Percentiles rank a stretch among this genome's conserved stretches.
These are phyloP conservation scores for Cherax quadricarinatus DNA, from an alignment of 1,140 invertebrate species.

Conservation along the genomic window DNA sequence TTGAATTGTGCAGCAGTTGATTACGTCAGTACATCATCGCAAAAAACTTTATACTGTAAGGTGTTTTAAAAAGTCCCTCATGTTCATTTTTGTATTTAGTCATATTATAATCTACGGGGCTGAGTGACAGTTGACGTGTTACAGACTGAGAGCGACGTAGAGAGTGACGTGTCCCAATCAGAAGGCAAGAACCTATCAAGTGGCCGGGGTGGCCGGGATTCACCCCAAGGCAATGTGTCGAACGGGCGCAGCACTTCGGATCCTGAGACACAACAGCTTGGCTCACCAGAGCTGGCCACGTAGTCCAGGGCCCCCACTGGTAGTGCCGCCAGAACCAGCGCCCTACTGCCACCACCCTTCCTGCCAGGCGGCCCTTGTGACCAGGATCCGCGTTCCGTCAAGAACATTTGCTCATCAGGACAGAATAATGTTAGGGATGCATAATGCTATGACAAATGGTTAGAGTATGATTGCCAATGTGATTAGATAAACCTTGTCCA, in stretches of 20 bases:
- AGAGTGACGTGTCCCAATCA: slow-evolving; percentile 57
- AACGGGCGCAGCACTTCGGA: slow-evolving; percentile 62
- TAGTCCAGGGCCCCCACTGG: slow-evolving; percentile 51
- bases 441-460: slow-evolving; percentile 45
- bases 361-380: slow-evolving; percentile 64
- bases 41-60: too few relatives aligned
- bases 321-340: slow-evolving; percentile 17
- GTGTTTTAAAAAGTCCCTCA: too few relatives aligned
- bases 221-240: slow-evolving; percentile 46
- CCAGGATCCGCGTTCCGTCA: slow-evolving; percentile 59
- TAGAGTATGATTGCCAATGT: slow-evolving; percentile 17
- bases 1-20: too few relatives aligned
- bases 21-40: too few relatives aligned
- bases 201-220: slow-evolving; percentile 38
- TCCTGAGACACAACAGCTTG: slow-evolving; percentile 61
- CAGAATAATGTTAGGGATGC: slow-evolving; percentile 57
- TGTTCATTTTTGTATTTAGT: too few relatives aligned
- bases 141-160: slow-evolving; percentile 61
- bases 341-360: slow-evolving; percentile 63
- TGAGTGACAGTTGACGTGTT: neutral
- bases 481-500: slow-evolving; percentile 54
- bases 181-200: slow-evolving; percentile 50
- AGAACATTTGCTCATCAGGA: slow-evolving; percentile 68
- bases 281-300: slow-evolving; percentile 51
- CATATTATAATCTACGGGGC: too few relatives aligned